A percentile compares a stretch with the other conserved stretches of the same genome.
These are phyloP conservation scores for Trissolcus japonicus DNA, from an alignment of 2,888 invertebrate species.

Conservation along the genomic window DNA sequence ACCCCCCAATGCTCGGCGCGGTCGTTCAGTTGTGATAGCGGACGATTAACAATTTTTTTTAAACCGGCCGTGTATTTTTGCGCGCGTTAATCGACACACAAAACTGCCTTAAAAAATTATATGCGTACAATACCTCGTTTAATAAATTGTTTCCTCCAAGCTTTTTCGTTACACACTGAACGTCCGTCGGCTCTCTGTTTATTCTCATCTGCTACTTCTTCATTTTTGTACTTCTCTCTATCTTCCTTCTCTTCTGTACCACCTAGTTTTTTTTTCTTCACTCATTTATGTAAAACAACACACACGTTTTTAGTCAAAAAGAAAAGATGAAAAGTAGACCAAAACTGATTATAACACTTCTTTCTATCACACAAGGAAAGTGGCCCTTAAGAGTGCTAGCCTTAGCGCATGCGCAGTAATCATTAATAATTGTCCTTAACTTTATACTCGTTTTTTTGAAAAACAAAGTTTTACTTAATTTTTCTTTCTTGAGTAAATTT, in stretches of 20 bases:
- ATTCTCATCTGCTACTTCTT: constrained; percentile 25
- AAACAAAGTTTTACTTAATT: too few relatives aligned
- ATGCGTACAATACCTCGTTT: constrained; percentile 35
- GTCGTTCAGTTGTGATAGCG: too few relatives aligned
- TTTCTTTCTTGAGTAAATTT: too few relatives aligned
- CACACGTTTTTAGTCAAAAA: background rate
- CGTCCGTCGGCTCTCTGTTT: constrained; percentile 27
- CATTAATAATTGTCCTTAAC: too few relatives aligned
- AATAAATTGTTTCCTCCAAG: constrained; percentile 35
- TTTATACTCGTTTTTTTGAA: constrained; percentile 15
- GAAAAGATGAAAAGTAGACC: background rate
- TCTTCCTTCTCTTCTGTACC: constrained; percentile 2
- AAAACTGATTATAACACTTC: constrained; percentile 11
- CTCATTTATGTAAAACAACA: constrained; percentile 1
- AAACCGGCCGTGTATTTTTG: background rate
- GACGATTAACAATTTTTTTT: constrained; percentile 17
- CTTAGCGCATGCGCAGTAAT: too few relatives aligned
- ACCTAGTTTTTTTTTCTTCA: too few relatives aligned
- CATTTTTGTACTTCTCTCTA: constrained; percentile 20
- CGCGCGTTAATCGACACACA: constrained; percentile 22
- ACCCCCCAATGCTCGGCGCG: too few relatives aligned
- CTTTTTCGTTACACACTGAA: constrained; percentile 20
- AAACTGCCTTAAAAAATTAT: constrained; percentile 32
- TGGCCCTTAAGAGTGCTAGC: too few relatives aligned
- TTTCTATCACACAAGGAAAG: background rate